phyloP scores from a whole-genome alignment of 2,888 invertebrate genomes.

The Troilus luridus region DNA sequence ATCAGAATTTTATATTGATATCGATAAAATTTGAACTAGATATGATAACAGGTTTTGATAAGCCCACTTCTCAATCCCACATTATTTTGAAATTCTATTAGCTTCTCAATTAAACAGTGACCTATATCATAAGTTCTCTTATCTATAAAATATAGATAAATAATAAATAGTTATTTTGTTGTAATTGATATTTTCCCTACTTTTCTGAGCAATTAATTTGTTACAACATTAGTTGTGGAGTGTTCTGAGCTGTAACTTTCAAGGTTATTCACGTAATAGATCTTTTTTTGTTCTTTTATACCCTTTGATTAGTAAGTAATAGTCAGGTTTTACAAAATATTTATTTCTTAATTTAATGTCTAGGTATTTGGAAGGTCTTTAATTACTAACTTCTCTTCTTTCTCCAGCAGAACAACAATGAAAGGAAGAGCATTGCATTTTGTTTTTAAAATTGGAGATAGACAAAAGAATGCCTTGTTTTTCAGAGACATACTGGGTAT shows the following conservation, averaged over 20 bases:
- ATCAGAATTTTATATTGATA: neutral
- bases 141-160: neutral
- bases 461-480: constrained; percentile 87
- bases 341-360: neutral
- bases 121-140: neutral
- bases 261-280: constrained; percentile 23
- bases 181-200: neutral
- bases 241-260: neutral
- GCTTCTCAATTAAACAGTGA: neutral
- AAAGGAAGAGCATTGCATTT: constrained; percentile 85
- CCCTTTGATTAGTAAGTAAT: neutral
- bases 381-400: neutral
- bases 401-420: constrained; percentile 48
- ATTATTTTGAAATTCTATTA: neutral
- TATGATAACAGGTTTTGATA: neutral
- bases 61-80: neutral
- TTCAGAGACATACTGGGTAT: constrained; percentile 93
- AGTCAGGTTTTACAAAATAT: neutral
- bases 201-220: neutral
- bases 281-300: neutral
- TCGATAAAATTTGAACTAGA: neutral
- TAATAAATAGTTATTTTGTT: neutral
- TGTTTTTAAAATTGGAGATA: constrained; percentile 95
- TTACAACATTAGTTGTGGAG: neutral
- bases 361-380: neutral